Conservation (phyloP, 2,113 vertebrate genomes). For the Sardina pilchardus region DNA sequence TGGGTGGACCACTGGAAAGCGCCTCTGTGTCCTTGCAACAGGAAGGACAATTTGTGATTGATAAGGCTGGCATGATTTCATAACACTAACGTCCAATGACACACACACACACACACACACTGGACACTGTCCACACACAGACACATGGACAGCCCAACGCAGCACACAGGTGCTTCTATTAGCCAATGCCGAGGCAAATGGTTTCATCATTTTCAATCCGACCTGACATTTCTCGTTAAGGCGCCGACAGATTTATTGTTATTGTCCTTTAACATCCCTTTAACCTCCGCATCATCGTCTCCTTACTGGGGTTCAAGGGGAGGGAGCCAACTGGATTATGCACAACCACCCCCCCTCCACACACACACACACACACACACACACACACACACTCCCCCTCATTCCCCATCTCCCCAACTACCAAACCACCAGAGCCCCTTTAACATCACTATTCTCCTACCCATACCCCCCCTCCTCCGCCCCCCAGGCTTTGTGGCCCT, state of each 20-base stretch:
- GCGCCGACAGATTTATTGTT: slow-evolving; percentile 68
- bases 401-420: no score
- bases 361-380: slow-evolving; percentile 9
- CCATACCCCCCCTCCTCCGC: background rate
- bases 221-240: slow-evolving; percentile 61
- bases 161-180: slow-evolving; percentile 55
- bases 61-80: slow-evolving; percentile 62
- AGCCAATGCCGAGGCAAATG: slow-evolving; percentile 54
- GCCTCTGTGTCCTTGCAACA: slow-evolving; percentile 52
- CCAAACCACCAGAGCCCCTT: background rate
- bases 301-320: slow-evolving; percentile 41
- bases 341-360: background rate
- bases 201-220: slow-evolving; percentile 45
- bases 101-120: slow-evolving; percentile 45
- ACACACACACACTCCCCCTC: background rate
- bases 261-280: slow-evolving; percentile 58
- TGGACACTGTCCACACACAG: slow-evolving; percentile 33
- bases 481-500: background rate
- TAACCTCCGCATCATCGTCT: slow-evolving; percentile 66
- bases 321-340: slow-evolving; percentile 2
- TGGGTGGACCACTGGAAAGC: background rate
- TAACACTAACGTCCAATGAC: slow-evolving; percentile 37
- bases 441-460: background rate
- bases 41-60: slow-evolving; percentile 53
- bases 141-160: slow-evolving; percentile 46